Evolutionary conservation across 1,140 invertebrate genomes (phyloP), one percentile per base, ranked within the genome.

Genomic region (Epicauta chinensis): DNA sequence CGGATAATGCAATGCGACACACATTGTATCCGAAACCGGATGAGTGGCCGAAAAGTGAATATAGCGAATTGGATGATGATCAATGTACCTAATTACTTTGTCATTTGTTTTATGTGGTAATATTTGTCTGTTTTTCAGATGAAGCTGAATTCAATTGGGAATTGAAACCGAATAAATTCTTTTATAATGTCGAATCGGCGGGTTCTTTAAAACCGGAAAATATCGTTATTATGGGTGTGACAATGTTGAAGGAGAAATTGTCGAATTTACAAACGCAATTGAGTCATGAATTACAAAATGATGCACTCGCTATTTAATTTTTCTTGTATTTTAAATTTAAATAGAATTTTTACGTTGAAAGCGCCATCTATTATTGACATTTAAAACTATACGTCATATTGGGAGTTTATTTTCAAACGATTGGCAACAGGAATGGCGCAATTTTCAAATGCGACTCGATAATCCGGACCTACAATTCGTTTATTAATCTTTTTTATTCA

Each of bases 41-140:
- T 70, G 97, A 99, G 75, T 99, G 97, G 97, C 96, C 94, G 0
- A 98, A 97, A 71, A 97, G 93, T 75, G 95, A 98, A 77, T 96
- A 95, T 71, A 89, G 87, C 39, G 89, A 96, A 73, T 70, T 98
- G 10, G 87, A 90, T 59, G 93, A 98, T 66, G 91, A 96, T 71
- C 84, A 91, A 75, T 85, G 88, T 91, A 77, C 79, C 78, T 73
- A 57, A 60, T 43, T 1, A 29, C 53, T 9, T n/a, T n/a, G n/a
- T n/a, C 32, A 52, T 23, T 48, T 37, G 14, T 53, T 53, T 38
- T 44, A 35, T 51, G 16, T 55, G 46, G n/a, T 44, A 35, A 11
- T 29, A 32, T 52, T 34, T 59, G 10, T 56, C 54, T 65, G 52
- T 56, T 36, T 78, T 82, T 56, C 67, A 88, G 86, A 78, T 71